Conservation (phyloP, 2,888 invertebrate genomes). For the Leptura quadrifasciata region DNA sequence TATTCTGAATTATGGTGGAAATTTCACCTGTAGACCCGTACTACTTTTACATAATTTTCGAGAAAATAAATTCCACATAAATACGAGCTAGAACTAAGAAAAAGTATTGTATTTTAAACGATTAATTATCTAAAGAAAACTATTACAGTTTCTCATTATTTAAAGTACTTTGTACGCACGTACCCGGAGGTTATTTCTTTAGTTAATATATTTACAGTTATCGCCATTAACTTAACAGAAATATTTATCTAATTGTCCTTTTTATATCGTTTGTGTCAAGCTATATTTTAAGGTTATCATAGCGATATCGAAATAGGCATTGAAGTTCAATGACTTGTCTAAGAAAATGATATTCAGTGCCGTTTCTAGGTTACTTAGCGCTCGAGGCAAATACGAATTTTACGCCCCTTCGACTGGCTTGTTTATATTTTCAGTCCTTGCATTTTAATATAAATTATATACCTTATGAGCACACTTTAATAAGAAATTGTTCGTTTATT, state of each 20-base stretch:
- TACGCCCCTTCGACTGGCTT: slow-evolving; percentile 11
- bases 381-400: slow-evolving; percentile 17
- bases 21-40: background rate
- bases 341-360: slow-evolving; percentile 27
- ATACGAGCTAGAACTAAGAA: background rate
- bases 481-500: background rate
- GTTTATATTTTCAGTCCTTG: background rate
- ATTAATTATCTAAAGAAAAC: background rate
- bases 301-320: background rate
- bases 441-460: background rate
- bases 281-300: slow-evolving; percentile 5
- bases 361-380: slow-evolving; percentile 14
- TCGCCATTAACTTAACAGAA: background rate
- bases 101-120: background rate
- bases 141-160: background rate
- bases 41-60: background rate
- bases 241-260: background rate
- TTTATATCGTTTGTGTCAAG: background rate
- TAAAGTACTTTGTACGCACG: background rate
- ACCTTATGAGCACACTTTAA: background rate
- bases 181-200: background rate
- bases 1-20: background rate
- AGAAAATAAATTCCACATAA: background rate
- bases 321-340: slow-evolving; percentile 17
- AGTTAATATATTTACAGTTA: background rate